A percentile compares a stretch with the other conserved stretches of the same genome.
Evolutionary conservation across 1,140 invertebrate species (phyloP).

Genomic region (Apis laboriosa): DNA sequence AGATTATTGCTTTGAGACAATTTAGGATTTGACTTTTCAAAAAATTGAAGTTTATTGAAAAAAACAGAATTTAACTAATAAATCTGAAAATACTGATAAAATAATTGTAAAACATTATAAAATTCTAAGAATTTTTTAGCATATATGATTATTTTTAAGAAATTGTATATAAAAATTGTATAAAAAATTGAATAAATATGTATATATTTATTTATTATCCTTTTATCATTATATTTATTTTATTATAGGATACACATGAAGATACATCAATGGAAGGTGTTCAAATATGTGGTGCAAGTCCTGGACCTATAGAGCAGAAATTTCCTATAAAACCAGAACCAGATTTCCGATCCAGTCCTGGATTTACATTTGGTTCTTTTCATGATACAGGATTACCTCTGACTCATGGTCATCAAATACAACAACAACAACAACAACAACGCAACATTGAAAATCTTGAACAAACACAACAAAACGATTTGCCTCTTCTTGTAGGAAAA

Average conservation of each 20-base stretch:
- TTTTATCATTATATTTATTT: not conserved
- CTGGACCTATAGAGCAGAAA: slow-evolving; percentile 76
- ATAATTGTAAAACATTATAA: no score
- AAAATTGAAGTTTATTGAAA: no score
- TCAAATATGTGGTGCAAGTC: slow-evolving; percentile 78
- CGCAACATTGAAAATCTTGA: slow-evolving; percentile 71
- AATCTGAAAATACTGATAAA: no score
- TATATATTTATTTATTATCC: no score
- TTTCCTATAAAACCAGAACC: slow-evolving; percentile 78
- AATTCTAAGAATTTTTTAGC: no score
- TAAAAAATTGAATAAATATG: no score
- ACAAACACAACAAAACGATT: slow-evolving; percentile 79
- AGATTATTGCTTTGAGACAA: no score
- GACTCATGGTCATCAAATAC: slow-evolving; percentile 73
- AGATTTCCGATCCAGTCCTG: slow-evolving; percentile 78
- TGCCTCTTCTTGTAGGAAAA: slow-evolving; percentile 84
- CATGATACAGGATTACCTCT: slow-evolving; percentile 72
- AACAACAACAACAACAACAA: slow-evolving; percentile 69
- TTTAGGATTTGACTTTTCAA: no score
- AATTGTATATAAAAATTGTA: no score
- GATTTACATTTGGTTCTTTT: slow-evolving; percentile 68
- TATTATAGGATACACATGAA: slow-evolving; percentile 75
- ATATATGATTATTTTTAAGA: not conserved
- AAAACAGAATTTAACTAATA: no score
- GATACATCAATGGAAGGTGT: slow-evolving; percentile 82